Evolutionary conservation across 2,113 vertebrate species (phyloP).

Genomic region (Neodontobutis hainanensis): DNA sequence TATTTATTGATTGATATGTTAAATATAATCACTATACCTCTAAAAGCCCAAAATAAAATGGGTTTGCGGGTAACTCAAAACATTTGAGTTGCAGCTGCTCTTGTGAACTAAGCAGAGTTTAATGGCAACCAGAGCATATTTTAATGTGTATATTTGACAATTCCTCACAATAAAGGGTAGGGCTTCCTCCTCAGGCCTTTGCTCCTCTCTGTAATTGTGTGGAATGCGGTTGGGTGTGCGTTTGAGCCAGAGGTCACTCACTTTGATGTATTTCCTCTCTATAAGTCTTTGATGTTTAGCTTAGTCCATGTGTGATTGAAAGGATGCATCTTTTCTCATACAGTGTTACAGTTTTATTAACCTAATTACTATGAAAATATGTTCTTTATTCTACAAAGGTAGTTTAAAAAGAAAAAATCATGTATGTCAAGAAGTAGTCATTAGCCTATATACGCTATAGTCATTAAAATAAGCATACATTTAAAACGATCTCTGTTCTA

Average conservation of each 20-base stretch:
- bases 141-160: constrained; percentile 14
- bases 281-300: constrained; percentile 52
- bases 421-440: constrained; percentile 2
- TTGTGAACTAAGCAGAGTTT: constrained; percentile 42
- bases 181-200: constrained; percentile 50
- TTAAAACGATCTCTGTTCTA: no score
- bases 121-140: constrained; percentile 50
- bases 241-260: constrained; percentile 64
- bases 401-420: not conserved
- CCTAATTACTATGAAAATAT: constrained; percentile 27
- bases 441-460: no score
- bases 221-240: constrained; percentile 69
- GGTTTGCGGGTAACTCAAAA: constrained; percentile 9
- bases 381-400: constrained; percentile 9
- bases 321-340: constrained; percentile 20
- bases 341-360: constrained; percentile 26
- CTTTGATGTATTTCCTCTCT: constrained; percentile 69
- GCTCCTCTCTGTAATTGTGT: constrained; percentile 66
- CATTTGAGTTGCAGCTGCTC: constrained; percentile 6
- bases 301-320: constrained; percentile 12
- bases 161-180: constrained; percentile 40
- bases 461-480: no score
- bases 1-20: no score
- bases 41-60: constrained; percentile 22
- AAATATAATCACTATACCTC: not conserved